Base-by-base conservation (phyloP, 2,888 invertebrate species). In the Drosophila birchii region DNA sequence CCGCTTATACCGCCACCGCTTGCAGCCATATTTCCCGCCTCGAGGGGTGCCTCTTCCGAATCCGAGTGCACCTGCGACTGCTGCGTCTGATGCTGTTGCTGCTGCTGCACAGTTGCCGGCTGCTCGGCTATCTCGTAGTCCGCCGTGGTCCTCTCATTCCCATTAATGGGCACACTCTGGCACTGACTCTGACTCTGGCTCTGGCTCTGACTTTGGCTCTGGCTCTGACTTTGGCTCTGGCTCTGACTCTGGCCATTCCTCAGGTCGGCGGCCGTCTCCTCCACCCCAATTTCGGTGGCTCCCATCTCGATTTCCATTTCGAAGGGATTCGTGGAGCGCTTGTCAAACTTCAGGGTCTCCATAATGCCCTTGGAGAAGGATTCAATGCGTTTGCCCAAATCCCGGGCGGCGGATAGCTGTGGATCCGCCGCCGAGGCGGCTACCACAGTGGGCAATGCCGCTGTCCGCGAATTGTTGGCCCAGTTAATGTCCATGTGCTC, bases 271-370 rank as follows among this genome's bases (percentile, higher is more conserved):
- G 83, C 86, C 29, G 87, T 90, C 51, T 92, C 93, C 57, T 92
- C 92, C 5, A 92, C 90, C 11, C 89, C 88, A 16, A 93, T 93
- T 62, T 93, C 93, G 0, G 93, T 92, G 12, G 92, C 93, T 1
- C 92, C 93, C 51, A 93, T 92, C 78, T 93, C 93, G 38, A 93
- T 93, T 79, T 93, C 93, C 89, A 93, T 93, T 74, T 93, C 93
- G 39, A 92, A 93, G 0, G 92, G 93, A 88, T 93, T 93, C 8
- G 92, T 92, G 0, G 92, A 92, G 18, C 93, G 90, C 61, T 92
- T 92, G 53, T 93, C 93, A 18, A 93, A 92, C 59, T 93, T 93
- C 0, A 93, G 78, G 0, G 93, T 93, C 64, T 93, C 93, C 74
- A 93, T 92, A 16, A 93, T 90, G n/a, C 93, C 93, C 66, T 93